These are phyloP conservation scores for Magallana nippona DNA, from an alignment of 2,888 invertebrate species.

Conservation along the genomic window DNA sequence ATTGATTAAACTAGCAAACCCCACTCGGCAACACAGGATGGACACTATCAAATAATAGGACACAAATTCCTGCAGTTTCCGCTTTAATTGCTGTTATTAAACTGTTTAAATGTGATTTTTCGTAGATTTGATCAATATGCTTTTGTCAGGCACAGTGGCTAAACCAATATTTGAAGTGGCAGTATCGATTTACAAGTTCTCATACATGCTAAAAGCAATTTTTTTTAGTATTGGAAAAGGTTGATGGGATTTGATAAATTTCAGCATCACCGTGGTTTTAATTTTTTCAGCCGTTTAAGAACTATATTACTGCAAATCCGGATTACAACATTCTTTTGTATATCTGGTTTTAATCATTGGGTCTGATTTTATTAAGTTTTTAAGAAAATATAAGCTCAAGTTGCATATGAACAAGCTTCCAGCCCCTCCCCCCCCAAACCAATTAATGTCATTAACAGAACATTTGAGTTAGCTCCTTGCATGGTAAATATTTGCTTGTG, in stretches of 20 bases:
- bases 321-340: no score
- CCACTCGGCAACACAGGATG: slow-evolving; percentile 22
- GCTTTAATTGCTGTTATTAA: slow-evolving; percentile 33
- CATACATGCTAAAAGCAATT: slow-evolving; percentile 26
- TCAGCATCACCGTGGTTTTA: background rate
- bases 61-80: slow-evolving; percentile 32
- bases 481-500: no score
- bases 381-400: no score
- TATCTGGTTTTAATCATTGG: no score
- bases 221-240: slow-evolving; percentile 13
- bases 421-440: no score
- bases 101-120: slow-evolving; percentile 35
- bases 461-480: no score
- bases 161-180: slow-evolving; percentile 32
- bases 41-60: slow-evolving; percentile 28
- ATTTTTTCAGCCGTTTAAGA: background rate
- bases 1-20: slow-evolving; percentile 13
- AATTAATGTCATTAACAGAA: no score
- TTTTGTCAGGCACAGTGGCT: slow-evolving; percentile 27
- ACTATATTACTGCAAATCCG: no score
- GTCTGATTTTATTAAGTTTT: no score
- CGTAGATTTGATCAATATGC: slow-evolving; percentile 33
- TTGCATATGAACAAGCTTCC: no score
- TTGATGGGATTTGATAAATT: slow-evolving; percentile 9
- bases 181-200: slow-evolving; percentile 28